These are phyloP conservation scores for Drosophila albomicans DNA, from an alignment of 1,140 invertebrate genomes.

Conservation along the genomic window DNA sequence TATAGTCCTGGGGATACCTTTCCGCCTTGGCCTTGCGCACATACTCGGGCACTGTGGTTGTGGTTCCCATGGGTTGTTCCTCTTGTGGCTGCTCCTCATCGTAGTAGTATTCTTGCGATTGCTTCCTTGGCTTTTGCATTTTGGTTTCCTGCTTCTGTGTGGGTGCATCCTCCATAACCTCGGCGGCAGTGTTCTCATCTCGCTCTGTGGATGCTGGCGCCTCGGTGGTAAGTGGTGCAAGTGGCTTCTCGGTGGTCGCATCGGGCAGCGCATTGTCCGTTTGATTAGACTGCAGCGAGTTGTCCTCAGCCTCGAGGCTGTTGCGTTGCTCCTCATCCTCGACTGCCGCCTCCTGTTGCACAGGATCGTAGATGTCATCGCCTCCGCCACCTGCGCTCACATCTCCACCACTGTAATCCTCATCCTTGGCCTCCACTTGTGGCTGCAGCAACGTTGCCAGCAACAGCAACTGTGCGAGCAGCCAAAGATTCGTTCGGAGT, in stretches of 20 bases:
- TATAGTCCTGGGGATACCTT: constrained; percentile 62
- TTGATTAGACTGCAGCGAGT: constrained; percentile 6
- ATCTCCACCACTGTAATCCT: constrained; percentile 43
- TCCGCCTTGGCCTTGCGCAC: constrained; percentile 74
- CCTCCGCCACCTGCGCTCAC: constrained; percentile 3
- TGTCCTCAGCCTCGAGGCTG: constrained; percentile 49
- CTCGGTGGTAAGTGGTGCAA: constrained; percentile 45
- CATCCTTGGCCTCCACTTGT: constrained; percentile 42
- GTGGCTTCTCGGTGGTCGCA: constrained; percentile 24
- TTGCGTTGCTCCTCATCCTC: constrained; percentile 56
- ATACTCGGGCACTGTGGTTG: constrained; percentile 68
- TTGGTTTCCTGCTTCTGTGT: constrained; percentile 47
- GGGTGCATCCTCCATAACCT: constrained; percentile 58
- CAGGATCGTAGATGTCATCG: constrained; percentile 72
- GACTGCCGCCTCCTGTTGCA: constrained; percentile 54
- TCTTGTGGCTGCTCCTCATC: constrained; percentile 43
- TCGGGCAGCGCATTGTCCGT: constrained; percentile 27
- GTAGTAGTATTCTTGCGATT: constrained; percentile 57
- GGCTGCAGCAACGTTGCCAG: constrained; percentile 30
- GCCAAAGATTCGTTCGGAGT: constrained; percentile 58
- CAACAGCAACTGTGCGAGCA: constrained; percentile 39
- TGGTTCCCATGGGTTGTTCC: constrained; percentile 28
- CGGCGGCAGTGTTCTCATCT: constrained; percentile 54
- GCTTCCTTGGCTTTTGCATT: constrained; percentile 26
- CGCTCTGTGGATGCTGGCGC: constrained; percentile 25